Evolutionary conservation across 2,888 invertebrate genomes (phyloP).

Genomic region (Cheilosia vernalis): DNA sequence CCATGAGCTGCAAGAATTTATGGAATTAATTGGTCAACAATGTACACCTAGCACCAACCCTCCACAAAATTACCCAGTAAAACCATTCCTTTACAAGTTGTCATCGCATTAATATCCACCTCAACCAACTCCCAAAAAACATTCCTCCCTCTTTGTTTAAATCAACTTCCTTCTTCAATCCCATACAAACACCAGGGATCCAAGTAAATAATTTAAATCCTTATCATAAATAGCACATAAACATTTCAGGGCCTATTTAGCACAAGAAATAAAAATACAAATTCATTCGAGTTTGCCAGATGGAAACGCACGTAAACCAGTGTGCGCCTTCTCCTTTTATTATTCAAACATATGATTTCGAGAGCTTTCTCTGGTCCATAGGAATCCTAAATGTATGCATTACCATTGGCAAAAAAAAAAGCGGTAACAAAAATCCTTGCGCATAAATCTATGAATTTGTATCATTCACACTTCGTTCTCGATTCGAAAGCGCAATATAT

Average conservation of each 20-base stretch:
- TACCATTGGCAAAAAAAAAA: constrained; percentile 4
- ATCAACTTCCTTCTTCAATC: not conserved
- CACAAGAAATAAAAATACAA: constrained; percentile 49
- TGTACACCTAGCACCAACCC: not conserved
- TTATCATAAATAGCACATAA: constrained; percentile 52
- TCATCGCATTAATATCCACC: not conserved
- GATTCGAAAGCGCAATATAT: constrained; percentile 63
- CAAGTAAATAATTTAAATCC: constrained; percentile 45
- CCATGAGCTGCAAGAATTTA: too few species aligned
- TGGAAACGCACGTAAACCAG: constrained; percentile 8
- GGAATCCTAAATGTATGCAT: constrained; percentile 41
- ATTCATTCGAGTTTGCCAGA: constrained; percentile 19
- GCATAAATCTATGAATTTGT: constrained; percentile 75
- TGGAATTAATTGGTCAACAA: too few species aligned
- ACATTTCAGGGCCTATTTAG: constrained; percentile 59
- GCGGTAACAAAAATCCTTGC: constrained; percentile 36
- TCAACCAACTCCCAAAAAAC: not conserved
- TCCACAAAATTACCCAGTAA: not conserved
- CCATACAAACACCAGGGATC: constrained; percentile 4
- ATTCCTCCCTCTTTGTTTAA: not conserved
- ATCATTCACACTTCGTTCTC: constrained; percentile 71
- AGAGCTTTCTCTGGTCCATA: constrained; percentile 5
- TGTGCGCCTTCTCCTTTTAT: constrained; percentile 15
- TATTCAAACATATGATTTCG: constrained; percentile 47
- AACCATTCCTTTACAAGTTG: not conserved